phyloP scores from a whole-genome alignment of 2,797 vertebrate species.

The Lepilemur septentrionalis region DNA sequence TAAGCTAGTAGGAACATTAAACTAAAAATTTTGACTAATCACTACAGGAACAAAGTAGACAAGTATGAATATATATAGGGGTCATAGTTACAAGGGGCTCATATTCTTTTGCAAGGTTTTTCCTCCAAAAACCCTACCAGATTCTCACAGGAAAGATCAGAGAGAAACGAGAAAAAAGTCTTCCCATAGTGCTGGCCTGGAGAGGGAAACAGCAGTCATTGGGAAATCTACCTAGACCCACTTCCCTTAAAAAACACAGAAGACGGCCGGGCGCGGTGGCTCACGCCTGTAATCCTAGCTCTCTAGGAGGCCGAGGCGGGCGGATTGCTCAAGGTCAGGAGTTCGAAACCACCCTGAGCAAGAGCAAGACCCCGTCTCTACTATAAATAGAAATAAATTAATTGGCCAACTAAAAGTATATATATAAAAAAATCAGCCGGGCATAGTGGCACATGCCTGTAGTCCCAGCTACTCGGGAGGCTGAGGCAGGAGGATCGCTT shows the following conservation, averaged over 20 bases:
- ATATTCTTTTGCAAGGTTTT: background rate
- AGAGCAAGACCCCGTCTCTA: too few species aligned
- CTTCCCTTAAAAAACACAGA: background rate
- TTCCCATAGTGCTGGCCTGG: background rate
- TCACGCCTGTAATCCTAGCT: too few species aligned
- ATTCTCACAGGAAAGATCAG: background rate
- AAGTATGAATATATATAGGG: background rate
- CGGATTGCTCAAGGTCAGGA: too few species aligned
- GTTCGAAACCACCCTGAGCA: too few species aligned
- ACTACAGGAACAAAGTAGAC: background rate
- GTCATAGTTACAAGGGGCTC: background rate
- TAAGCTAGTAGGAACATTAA: background rate
- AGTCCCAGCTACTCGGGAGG: too few species aligned
- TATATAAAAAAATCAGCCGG: too few species aligned
- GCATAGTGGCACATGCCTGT: too few species aligned
- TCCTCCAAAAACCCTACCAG: background rate
- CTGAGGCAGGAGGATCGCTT: too few species aligned
- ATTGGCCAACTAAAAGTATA: too few species aligned
- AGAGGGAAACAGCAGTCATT: background rate
- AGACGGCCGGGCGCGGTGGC: too few species aligned
- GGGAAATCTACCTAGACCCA: background rate
- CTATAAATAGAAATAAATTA: too few species aligned
- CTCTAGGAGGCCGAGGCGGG: too few species aligned
- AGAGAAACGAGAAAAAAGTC: background rate
- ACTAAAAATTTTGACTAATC: background rate